These are phyloP conservation scores for Cisticola juncidis DNA, from an alignment of 2,113 vertebrate species.

Conservation along the genomic window DNA sequence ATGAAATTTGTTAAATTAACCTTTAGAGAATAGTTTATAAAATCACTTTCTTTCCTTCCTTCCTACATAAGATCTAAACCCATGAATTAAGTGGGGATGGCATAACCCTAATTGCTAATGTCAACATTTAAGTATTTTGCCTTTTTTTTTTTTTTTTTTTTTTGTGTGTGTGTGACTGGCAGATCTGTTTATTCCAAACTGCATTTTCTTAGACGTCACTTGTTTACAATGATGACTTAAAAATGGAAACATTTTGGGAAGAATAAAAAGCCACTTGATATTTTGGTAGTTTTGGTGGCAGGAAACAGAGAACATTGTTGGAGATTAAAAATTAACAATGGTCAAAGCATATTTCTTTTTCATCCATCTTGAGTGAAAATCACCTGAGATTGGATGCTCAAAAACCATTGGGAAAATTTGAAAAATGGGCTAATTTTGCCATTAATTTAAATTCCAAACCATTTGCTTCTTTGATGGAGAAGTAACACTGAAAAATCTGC, in stretches of 20 bases:
- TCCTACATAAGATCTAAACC: neutral
- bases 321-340: slow-evolving; percentile 27
- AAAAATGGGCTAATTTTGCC: slow-evolving; percentile 45
- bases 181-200: neutral
- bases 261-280: slow-evolving; percentile 36
- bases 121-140: neutral
- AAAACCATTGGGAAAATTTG: slow-evolving; percentile 10
- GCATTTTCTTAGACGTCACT: neutral
- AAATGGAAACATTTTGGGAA: slow-evolving; percentile 29
- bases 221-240: neutral
- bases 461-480: slow-evolving; percentile 55
- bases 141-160: neutral
- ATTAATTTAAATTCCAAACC: slow-evolving; percentile 18
- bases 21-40: neutral
- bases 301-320: neutral
- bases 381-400: neutral
- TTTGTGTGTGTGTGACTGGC: neutral
- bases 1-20: neutral
- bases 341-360: slow-evolving; percentile 34
- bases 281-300: neutral
- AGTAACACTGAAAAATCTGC: slow-evolving; percentile 60
- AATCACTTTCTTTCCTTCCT: neutral
- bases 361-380: slow-evolving; percentile 22
- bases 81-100: neutral
- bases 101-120: neutral